Conservation (phyloP, 2,888 invertebrate species). For the Mesorhabditis spiculigera region DNA sequence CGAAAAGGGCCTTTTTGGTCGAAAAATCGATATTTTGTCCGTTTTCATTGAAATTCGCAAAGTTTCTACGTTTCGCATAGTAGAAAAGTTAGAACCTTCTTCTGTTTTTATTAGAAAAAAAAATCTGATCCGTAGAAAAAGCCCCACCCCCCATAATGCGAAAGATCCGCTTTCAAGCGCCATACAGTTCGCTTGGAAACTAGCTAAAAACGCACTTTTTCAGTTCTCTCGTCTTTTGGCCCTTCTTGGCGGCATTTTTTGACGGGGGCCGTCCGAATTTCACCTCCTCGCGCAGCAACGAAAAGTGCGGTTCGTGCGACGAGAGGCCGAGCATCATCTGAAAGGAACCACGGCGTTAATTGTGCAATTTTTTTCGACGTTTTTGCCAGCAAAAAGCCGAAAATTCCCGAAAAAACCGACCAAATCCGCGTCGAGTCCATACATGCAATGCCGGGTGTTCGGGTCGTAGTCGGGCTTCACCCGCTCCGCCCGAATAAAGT, state of each 20-base stretch:
- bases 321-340: slow-evolving; percentile 88
- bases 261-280: slow-evolving; percentile 41
- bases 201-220: no score
- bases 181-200: no score
- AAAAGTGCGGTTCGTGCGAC: slow-evolving; percentile 91
- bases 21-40: no score
- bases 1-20: no score
- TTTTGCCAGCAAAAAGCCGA: neutral
- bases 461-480: slow-evolving; percentile 80
- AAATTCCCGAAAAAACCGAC: slow-evolving; percentile 39
- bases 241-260: slow-evolving; percentile 17
- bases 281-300: slow-evolving; percentile 87
- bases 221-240: slow-evolving; percentile 2
- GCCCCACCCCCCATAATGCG: no score
- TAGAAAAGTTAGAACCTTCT: no score
- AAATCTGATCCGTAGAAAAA: no score
- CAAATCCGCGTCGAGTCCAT: slow-evolving; percentile 93
- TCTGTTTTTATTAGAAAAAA: no score
- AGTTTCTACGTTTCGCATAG: no score
- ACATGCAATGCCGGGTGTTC: slow-evolving; percentile 89
- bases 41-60: no score
- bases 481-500: slow-evolving; percentile 81
- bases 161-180: no score
- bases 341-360: slow-evolving; percentile 1
- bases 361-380: neutral